Conservation (phyloP, 2,797 vertebrate species). For the Nyctibius grandis region DNA sequence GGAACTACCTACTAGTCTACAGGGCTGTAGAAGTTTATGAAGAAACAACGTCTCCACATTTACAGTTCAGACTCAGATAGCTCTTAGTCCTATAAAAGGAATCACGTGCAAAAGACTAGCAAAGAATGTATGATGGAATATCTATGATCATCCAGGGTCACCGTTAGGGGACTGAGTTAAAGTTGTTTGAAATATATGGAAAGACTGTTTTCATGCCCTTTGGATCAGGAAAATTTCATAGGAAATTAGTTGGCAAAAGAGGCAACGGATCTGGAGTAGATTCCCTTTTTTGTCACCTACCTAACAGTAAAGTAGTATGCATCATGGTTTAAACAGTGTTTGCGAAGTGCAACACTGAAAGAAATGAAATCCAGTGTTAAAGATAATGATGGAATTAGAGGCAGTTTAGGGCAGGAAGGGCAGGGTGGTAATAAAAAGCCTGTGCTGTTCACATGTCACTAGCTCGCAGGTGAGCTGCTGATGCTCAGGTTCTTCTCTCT, state of each 20-base stretch:
- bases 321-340: not conserved
- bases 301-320: not conserved
- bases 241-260: not conserved
- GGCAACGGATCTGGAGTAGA: not conserved
- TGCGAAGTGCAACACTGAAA: not conserved
- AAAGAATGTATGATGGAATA: not conserved
- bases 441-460: not conserved
- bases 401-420: not conserved
- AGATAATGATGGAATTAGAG: not conserved
- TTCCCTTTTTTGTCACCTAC: not conserved
- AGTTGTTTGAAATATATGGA: not conserved
- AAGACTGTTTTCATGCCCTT: not conserved
- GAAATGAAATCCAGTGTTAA: not conserved
- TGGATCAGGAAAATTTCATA: not conserved
- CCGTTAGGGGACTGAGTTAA: not conserved
- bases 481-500: not conserved
- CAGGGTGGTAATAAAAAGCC: not conserved
- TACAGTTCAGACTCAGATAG: not conserved
- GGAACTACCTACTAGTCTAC: not conserved
- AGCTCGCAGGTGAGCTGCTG: not conserved
- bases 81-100: not conserved
- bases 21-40: not conserved
- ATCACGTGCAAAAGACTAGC: not conserved
- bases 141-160: not conserved
- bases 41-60: not conserved